Evolutionary conservation across 2,888 invertebrate genomes (phyloP), one percentile per base, ranked within the genome.

Genomic region (Loripinus fragilis): DNA sequence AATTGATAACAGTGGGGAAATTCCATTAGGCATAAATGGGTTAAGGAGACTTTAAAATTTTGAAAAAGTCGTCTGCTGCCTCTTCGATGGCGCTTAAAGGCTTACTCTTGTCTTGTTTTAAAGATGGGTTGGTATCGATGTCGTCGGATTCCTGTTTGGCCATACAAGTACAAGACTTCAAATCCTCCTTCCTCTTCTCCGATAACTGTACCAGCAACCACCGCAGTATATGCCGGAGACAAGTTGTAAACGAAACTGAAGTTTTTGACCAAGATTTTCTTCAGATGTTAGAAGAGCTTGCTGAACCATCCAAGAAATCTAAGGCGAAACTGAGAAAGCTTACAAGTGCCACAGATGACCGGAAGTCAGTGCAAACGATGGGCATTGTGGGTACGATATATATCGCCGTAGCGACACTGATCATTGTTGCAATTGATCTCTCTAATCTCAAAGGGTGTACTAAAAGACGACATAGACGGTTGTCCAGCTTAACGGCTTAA

Each of bases 171-270:
- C 60, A 60, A 60, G 60, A 20, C 60, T 20, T 17, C 33, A 60
- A 60, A 30, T 33, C 60, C 12, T 60, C 60, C 17, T 30, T 28
- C 17, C 60, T 60, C 33, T 30, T 17, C 28, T 17, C 60, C 5
- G n/a, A 25, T 17, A 28, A 33, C 23, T 60, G 60, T 60, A 23
- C 3, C 10, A 30, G 5, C 30, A 2, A 10, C 12, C 60, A 60
- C 20, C 33, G 33, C 33, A 60, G 60, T 20, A 60, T 60, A 2
- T 60, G 60, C 60, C 30, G 60, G 60, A 60, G 33, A 60, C 60
- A 30, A 60, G 33, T 60, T 2, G 28, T 33, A 20, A 33, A 60
- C 33, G 60, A 30, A 2, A 60, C 33, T 12, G 1, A 17, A 33
- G 10, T 33, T 33, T 60, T 60, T 60, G 60, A 60, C 2, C 33